phyloP scores from a whole-genome alignment of 2,888 invertebrate genomes.

The Metopia argyrocephala region DNA sequence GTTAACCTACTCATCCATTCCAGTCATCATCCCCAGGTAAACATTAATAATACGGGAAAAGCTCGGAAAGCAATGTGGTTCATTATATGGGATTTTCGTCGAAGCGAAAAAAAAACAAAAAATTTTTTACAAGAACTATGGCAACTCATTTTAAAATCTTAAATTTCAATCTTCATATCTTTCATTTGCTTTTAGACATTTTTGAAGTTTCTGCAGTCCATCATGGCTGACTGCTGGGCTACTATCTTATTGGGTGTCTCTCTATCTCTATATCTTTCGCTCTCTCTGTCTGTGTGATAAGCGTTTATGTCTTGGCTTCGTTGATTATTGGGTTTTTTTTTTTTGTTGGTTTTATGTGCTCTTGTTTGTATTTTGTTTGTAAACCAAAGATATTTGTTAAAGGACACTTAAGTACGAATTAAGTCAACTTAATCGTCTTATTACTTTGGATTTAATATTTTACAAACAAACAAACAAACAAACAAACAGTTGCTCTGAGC shows the following conservation, averaged over 20 bases:
- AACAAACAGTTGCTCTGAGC: neutral
- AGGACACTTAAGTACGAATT: slow-evolving; percentile 60
- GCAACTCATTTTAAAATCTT: neutral
- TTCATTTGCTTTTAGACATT: neutral
- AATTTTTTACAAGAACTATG: neutral
- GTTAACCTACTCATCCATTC: too few species aligned
- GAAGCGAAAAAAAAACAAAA: too few species aligned
- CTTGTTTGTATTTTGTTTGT: slow-evolving; percentile 1
- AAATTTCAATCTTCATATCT: neutral
- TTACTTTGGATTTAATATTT: slow-evolving; percentile 58
- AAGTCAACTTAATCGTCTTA: slow-evolving; percentile 60
- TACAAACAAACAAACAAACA: neutral
- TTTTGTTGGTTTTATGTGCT: slow-evolving; percentile 32
- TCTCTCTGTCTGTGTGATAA: neutral
- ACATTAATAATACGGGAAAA: too few species aligned
- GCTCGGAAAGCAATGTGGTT: too few species aligned
- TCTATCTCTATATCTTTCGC: neutral
- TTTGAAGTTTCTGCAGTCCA: slow-evolving; percentile 4
- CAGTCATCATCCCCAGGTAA: too few species aligned
- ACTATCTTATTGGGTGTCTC: slow-evolving; percentile 4
- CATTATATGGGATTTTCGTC: too few species aligned
- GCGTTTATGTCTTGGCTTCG: neutral
- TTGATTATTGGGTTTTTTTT: too few species aligned
- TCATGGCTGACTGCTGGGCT: neutral
- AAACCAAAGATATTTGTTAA: slow-evolving; percentile 64